Evolutionary conservation across 2,113 vertebrate genomes (phyloP).

Genomic region (Osmerus eperlanus): DNA sequence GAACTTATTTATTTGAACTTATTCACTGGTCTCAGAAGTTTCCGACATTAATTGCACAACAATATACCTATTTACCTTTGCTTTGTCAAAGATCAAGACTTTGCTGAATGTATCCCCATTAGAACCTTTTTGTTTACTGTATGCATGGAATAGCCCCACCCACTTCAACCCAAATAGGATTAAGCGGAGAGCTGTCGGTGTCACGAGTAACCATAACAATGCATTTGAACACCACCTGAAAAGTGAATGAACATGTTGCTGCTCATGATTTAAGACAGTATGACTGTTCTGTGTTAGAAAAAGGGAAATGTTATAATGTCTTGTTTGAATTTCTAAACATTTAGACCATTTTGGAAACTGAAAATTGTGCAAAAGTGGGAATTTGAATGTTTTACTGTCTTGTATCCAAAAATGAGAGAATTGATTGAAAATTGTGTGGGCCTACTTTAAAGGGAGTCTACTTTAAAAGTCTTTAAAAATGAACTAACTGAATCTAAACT

Average conservation of each 20-base stretch:
- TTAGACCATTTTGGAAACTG: slow-evolving; percentile 33
- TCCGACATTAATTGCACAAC: slow-evolving; percentile 18
- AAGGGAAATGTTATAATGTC: slow-evolving; percentile 57
- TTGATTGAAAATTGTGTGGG: slow-evolving; percentile 69
- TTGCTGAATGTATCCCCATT: slow-evolving; percentile 46
- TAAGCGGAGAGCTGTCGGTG: slow-evolving; percentile 11
- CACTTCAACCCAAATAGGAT: neutral
- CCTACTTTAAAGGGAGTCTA: slow-evolving; percentile 60
- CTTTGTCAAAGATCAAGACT: slow-evolving; percentile 26
- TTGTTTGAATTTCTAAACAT: slow-evolving; percentile 33
- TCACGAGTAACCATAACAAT: slow-evolving; percentile 9
- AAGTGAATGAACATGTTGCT: slow-evolving; percentile 10
- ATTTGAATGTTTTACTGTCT: slow-evolving; percentile 61
- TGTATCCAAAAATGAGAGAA: slow-evolving; percentile 57
- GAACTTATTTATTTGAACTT: slow-evolving; percentile 37
- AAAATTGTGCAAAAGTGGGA: slow-evolving; percentile 51
- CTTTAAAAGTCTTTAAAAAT: slow-evolving; percentile 54
- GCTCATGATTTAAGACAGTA: neutral
- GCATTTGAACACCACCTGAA: slow-evolving; percentile 5
- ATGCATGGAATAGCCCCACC: neutral
- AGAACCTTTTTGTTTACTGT: slow-evolving; percentile 32
- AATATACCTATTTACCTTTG: neutral
- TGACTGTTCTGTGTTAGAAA: slow-evolving; percentile 34
- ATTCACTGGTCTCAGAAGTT: neutral
- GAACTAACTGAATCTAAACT: slow-evolving; percentile 52